Evolutionary conservation across 2,113 vertebrate genomes (phyloP).

Genomic region (Mohoua ochrocephala): DNA sequence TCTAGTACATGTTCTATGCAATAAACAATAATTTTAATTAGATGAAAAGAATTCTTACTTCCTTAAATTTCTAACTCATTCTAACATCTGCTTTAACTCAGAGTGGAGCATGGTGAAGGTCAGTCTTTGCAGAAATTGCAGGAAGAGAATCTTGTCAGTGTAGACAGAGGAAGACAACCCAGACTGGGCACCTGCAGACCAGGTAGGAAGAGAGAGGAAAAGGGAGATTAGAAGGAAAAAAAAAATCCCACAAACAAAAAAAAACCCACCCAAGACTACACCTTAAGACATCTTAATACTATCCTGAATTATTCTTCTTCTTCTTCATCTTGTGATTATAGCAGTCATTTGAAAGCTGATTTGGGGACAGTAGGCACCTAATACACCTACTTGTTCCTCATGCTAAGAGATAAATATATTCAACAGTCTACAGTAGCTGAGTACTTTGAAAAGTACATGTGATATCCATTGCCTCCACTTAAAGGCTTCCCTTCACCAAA

Average conservation of each 20-base stretch:
- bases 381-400: neutral
- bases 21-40: neutral
- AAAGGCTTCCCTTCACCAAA: neutral
- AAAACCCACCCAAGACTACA: fast-evolving
- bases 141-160: neutral
- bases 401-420: neutral
- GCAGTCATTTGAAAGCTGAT: neutral
- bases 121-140: neutral
- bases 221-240: neutral
- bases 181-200: neutral
- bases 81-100: neutral
- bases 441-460: neutral
- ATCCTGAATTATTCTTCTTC: neutral
- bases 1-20: neutral
- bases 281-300: neutral
- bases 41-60: neutral
- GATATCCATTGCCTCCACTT: neutral
- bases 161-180: neutral
- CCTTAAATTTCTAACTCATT: neutral
- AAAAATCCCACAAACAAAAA: neutral
- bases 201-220: neutral
- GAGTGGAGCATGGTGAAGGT: neutral
- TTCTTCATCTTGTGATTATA: neutral
- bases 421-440: neutral
- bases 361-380: neutral